Percentiles rank a stretch among this genome's conserved stretches.
These are phyloP conservation scores for Tipula unca DNA, from an alignment of 2,888 invertebrate species.

Conservation along the genomic window DNA sequence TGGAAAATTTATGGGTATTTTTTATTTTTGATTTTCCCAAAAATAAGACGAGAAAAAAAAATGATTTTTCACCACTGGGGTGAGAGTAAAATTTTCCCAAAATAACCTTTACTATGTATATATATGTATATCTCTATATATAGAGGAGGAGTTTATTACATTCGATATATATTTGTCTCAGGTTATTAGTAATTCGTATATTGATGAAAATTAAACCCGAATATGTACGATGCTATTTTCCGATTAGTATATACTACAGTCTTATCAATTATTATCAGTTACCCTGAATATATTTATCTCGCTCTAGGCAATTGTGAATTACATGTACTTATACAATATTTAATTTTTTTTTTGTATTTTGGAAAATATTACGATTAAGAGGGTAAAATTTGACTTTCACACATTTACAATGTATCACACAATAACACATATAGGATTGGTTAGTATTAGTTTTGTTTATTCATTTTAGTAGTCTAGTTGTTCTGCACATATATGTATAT, in stretches of 20 bases:
- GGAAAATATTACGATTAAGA: conserved; percentile 8
- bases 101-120: neutral
- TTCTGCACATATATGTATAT: too few species aligned
- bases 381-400: conserved; percentile 14
- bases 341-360: neutral
- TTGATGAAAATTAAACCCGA: neutral
- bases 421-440: neutral
- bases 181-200: neutral
- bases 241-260: neutral
- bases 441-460: conserved; percentile 14
- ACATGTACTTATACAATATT: neutral
- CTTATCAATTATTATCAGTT: conserved; percentile 14
- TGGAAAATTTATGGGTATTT: conserved; percentile 10
- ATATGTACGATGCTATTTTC: neutral
- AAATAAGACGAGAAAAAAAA: neutral
- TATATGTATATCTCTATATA: neutral
- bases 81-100: neutral
- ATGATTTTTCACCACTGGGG: neutral
- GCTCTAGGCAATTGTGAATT: neutral
- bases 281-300: neutral
- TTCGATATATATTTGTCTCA: neutral
- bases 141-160: neutral
- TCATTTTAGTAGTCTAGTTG: conserved; percentile 8
- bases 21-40: neutral
- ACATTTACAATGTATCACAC: conserved; percentile 1